phyloP scores from a whole-genome alignment of 2,113 vertebrate species.

The Ictalurus furcatus region DNA sequence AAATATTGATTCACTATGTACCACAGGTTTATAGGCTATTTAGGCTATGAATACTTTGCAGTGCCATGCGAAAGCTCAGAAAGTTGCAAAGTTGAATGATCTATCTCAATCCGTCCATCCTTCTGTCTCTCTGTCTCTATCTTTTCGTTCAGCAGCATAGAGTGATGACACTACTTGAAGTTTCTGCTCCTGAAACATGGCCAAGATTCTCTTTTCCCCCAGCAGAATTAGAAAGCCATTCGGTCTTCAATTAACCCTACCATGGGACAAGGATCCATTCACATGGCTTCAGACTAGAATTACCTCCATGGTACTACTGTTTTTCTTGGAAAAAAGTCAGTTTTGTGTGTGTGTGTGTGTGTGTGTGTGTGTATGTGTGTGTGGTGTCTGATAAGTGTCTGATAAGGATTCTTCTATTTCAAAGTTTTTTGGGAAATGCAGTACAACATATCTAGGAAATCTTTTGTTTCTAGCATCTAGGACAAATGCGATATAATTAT shows the following conservation, averaged over 20 bases:
- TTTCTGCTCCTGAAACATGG: conserved; percentile 48
- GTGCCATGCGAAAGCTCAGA: not conserved
- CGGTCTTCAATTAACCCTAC: conserved; percentile 52
- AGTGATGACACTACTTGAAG: conserved; percentile 46
- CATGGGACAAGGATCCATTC: conserved; percentile 51
- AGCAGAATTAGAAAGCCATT: conserved; percentile 54
- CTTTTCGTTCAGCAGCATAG: conserved; percentile 42
- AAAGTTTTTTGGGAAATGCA: not conserved
- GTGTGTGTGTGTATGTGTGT: not conserved
- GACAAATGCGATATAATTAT: not conserved
- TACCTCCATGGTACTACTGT: conserved; percentile 38
- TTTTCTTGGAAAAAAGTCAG: conserved; percentile 50
- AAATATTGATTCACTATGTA: conserved; percentile 3
- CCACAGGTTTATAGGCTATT: not conserved
- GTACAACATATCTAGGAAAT: not conserved
- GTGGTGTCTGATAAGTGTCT: not conserved
- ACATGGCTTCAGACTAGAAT: conserved; percentile 47
- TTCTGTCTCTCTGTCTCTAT: conserved; percentile 24
- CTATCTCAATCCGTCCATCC: not conserved
- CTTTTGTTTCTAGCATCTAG: not conserved
- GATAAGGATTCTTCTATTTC: not conserved
- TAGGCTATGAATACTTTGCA: not conserved
- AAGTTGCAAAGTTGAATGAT: not conserved
- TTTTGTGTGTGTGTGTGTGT: not conserved
- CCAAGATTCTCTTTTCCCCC: conserved; percentile 41